Conservation (phyloP, 2,888 invertebrate genomes). For the Crioceris asparagi region DNA sequence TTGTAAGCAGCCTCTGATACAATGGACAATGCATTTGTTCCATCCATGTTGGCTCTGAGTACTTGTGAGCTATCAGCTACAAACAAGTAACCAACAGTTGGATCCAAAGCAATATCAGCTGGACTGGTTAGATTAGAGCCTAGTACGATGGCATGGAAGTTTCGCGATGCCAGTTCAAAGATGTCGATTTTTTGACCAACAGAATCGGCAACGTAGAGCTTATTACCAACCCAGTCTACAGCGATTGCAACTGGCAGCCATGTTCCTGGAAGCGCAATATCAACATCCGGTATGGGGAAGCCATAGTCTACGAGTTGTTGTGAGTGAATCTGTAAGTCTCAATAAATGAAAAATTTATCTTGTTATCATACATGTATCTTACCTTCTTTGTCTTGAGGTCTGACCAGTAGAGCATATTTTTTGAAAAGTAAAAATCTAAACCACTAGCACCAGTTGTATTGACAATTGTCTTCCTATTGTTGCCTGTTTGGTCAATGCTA, state of each 20-base stretch:
- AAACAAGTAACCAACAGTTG: slow-evolving; percentile 79
- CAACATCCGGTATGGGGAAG: slow-evolving; percentile 43
- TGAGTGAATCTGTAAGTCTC: slow-evolving; percentile 47
- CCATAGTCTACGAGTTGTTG: slow-evolving; percentile 43
- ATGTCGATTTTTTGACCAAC: slow-evolving; percentile 91
- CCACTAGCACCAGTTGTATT: slow-evolving; percentile 81
- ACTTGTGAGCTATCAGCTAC: slow-evolving; percentile 77
- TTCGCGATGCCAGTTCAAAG: slow-evolving; percentile 72
- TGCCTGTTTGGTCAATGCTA: slow-evolving; percentile 58
- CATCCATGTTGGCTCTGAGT: slow-evolving; percentile 88
- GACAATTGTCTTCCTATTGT: slow-evolving; percentile 52
- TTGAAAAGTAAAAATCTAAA: slow-evolving; percentile 70
- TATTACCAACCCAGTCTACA: slow-evolving; percentile 95
- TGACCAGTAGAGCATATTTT: slow-evolving; percentile 78
- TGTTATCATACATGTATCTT: slow-evolving; percentile 13
- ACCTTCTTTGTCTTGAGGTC: slow-evolving; percentile 81
- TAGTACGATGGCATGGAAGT: slow-evolving; percentile 81
- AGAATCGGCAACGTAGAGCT: slow-evolving; percentile 88
- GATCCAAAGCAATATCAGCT: slow-evolving; percentile 86
- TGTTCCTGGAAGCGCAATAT: slow-evolving; percentile 68
- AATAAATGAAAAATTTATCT: slow-evolving; percentile 2
- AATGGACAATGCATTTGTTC: slow-evolving; percentile 70
- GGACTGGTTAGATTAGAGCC: slow-evolving; percentile 87
- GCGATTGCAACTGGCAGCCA: slow-evolving; percentile 88
- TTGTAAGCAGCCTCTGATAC: slow-evolving; percentile 89